phyloP scores from a whole-genome alignment of 2,113 vertebrate species.

The Gasterosteus aculeatus region DNA sequence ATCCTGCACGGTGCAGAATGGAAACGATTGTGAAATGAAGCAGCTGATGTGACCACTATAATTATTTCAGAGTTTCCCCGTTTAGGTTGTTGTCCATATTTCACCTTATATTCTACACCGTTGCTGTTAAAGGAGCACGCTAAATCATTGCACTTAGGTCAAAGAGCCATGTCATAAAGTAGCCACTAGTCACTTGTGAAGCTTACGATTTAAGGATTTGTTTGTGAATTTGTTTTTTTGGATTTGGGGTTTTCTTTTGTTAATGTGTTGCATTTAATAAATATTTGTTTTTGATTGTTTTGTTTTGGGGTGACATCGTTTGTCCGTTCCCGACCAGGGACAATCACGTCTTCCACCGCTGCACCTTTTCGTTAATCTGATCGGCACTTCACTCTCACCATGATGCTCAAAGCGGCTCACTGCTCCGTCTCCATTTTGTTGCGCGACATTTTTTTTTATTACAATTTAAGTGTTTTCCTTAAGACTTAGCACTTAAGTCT shows the following conservation, averaged over 20 bases:
- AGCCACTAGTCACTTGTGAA: slow-evolving; percentile 18
- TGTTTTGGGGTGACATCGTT: neutral
- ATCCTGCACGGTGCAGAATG: neutral
- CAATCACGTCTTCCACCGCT: neutral
- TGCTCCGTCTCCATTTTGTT: neutral
- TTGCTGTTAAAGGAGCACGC: slow-evolving; percentile 19
- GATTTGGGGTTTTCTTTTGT: slow-evolving; percentile 1
- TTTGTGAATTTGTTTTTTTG: slow-evolving; percentile 25
- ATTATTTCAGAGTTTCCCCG: slow-evolving; percentile 5
- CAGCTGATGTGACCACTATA: slow-evolving; percentile 6
- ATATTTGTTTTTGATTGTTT: slow-evolving; percentile 37
- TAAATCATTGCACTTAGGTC: slow-evolving; percentile 18
- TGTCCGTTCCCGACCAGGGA: neutral
- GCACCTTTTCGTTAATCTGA: neutral
- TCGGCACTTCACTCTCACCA: neutral
- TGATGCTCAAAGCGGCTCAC: neutral
- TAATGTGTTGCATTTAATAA: slow-evolving; percentile 51
- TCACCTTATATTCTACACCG: slow-evolving; percentile 25
- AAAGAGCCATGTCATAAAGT: slow-evolving; percentile 11
- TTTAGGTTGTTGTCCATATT: neutral
- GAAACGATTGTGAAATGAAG: neutral
- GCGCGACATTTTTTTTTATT: too few species aligned
- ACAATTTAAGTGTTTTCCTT: neutral
- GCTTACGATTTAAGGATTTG: slow-evolving; percentile 9
- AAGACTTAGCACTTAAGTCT: neutral